Evolutionary conservation across 2,797 vertebrate genomes (phyloP), one percentile per base, ranked within the genome.

Genomic region (Gallirallus australis): DNA sequence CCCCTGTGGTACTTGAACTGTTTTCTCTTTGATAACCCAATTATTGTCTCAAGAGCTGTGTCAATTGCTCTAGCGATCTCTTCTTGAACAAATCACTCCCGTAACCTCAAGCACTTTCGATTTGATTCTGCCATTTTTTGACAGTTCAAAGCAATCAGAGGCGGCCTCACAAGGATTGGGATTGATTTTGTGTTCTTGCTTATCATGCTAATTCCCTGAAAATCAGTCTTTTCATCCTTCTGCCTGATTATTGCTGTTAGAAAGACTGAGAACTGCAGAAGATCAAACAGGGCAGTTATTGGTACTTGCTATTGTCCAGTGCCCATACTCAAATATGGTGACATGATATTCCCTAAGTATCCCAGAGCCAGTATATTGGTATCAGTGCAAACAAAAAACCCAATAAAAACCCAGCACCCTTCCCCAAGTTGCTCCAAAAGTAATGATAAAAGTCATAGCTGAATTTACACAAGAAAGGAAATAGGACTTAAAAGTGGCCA

Each of bases 1-100:
- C 99, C 99, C 99, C 99, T 98, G 99, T 99, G 99, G 99, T 99
- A 99, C 99, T 99, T 99, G 99, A 99, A 99, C 99, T 99, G 99
- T 99, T 99, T 99, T 99, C 99, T 99, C 99, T 99, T 99, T 99
- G 99, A 99, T 99, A 99, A 99, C 99, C 99, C 99, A 99, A 99
- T 99, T 99, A 99, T 99, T 99, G 99, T 99, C 99, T 99, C 99
- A 99, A 99, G 99, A 99, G 99, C 99, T 99, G 99, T 99, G 99
- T 99, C 99, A 99, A 99, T 99, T 99, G 99, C 99, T 99, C 99
- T 98, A 99, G 99, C 99, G 99, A 99, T 99, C 99, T 99, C 99
- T 99, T 99, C 99, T 99, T 99, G 99, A 99, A 99, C 99, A 99
- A 99, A 99, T 99, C 99, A 99, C 99, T 99, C 99, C 99, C 98